phyloP scores from a whole-genome alignment of 2,888 invertebrate genomes.

The Drosophila flavopinicola region DNA sequence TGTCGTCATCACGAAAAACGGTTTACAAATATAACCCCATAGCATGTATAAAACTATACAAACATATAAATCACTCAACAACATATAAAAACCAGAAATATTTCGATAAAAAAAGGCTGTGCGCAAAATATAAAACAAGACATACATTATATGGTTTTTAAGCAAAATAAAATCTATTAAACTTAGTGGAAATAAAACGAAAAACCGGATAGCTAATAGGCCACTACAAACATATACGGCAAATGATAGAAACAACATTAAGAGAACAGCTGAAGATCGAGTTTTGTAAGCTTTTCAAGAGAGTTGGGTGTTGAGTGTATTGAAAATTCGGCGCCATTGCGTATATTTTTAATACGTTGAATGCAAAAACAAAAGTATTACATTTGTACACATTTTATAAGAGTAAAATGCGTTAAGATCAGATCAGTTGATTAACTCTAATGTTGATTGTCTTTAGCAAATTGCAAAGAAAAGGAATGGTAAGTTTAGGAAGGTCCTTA shows the following conservation, averaged over 20 bases:
- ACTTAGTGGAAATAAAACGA: conserved; percentile 25
- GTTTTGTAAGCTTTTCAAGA: conserved; percentile 20
- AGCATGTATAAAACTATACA: conserved; percentile 17
- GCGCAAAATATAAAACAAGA: conserved; percentile 58
- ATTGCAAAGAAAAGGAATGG: conserved; percentile 2
- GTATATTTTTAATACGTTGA: no score
- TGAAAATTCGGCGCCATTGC: background rate
- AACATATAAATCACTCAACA: conserved; percentile 31
- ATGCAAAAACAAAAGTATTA: conserved; percentile 8
- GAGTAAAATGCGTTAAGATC: background rate
- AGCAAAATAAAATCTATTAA: conserved; percentile 18
- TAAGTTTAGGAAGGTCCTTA: conserved; percentile 24
- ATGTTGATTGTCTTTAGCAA: background rate
- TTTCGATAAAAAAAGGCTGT: conserved; percentile 69
- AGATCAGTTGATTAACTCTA: background rate
- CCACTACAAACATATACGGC: background rate
- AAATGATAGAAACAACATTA: background rate
- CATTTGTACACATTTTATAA: conserved; percentile 24
- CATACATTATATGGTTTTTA: conserved; percentile 30
- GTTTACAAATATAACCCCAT: conserved; percentile 39
- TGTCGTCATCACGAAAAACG: conserved; percentile 50
- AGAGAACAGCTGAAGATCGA: conserved; percentile 7
- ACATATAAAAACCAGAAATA: conserved; percentile 36
- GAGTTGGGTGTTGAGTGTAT: background rate
- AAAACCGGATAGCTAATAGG: background rate